Base-by-base conservation (phyloP, 2,113 vertebrate species). In the Micronycteris hirsuta region DNA sequence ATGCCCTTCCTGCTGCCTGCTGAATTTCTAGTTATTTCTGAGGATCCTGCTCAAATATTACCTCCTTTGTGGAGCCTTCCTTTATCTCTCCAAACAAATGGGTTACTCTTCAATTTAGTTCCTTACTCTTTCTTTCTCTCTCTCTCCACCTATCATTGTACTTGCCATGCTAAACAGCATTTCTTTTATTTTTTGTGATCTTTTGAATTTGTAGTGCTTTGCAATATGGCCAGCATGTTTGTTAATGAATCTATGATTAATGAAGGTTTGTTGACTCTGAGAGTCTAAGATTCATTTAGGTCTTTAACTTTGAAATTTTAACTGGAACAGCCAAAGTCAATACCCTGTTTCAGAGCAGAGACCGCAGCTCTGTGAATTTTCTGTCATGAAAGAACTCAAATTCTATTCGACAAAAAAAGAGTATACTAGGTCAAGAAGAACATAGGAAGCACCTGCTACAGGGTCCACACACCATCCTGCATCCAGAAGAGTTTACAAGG, bases 301-400 rank as follows among this genome's bases (percentile, higher is more conserved):
- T 96, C 71, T 86, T 73, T 87, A 87, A 96, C 54, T 58, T 87
- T 81, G 16, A 76, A 92, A 47, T 47, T 84, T 93, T 90, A 76
- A 58, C 45, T 58, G 43, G 16, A 80, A 4, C 38, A 88, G 9
- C 19, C 58, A 65, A 92, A 89, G 41, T 92, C 71, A 82, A n/a
- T 77, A 91, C 36, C 20, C 1, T 77, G 10, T 54, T 73, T 85
- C n/a, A 93, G 77, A 87, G 89, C 36, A 93, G 68, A 86, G 84
- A 89, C 13, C 13, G 54, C 7, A 77, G 65, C 24, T 68, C 36
- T 77, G n/a, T 71, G 26, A 84, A 84, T 93, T 87, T 71, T 70
- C 80, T 26, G 33, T 52, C 2, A 14, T 49, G 19, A 28, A 52
- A 56, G 16, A 86, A 80, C 1, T 33, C 43, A 93, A 58, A 58